Conservation (phyloP, 2,113 vertebrate species). For the Chaenogobius annularis region DNA sequence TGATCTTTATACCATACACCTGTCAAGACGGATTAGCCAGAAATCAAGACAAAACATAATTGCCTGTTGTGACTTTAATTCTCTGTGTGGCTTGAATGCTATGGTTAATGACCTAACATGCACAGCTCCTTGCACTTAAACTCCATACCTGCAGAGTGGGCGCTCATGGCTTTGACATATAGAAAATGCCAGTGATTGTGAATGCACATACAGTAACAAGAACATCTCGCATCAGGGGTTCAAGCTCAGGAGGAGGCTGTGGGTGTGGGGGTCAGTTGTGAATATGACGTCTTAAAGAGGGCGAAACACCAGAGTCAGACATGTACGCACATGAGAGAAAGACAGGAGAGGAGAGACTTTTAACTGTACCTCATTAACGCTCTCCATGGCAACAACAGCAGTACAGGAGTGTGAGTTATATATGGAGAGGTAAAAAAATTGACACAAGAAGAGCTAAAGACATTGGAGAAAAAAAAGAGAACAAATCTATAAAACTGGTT, state of each 20-base stretch:
- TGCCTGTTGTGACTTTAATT: not conserved
- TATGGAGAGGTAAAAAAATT: not conserved
- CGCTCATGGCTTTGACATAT: conserved; percentile 9
- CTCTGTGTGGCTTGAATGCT: not conserved
- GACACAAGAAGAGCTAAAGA: not conserved
- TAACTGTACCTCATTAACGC: conserved; percentile 17
- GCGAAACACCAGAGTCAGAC: conserved; percentile 7
- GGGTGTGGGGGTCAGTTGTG: not conserved
- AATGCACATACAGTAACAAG: conserved; percentile 3
- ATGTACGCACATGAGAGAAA: not conserved
- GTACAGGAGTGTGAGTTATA: not conserved
- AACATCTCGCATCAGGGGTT: conserved; percentile 9
- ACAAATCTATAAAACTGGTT: not conserved
- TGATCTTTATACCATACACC: not conserved
- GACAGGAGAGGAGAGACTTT: not conserved
- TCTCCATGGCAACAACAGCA: conserved; percentile 19
- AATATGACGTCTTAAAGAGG: conserved; percentile 29
- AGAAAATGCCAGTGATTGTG: conserved; percentile 4
- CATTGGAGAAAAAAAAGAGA: not conserved
- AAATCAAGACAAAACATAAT: not conserved
- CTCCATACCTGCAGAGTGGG: conserved; percentile 3
- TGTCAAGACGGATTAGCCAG: not conserved
- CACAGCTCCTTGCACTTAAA: not conserved
- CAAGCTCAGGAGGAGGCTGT: not conserved
- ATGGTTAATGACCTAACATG: not conserved